A percentile compares a stretch with the other conserved stretches of the same genome.
These are phyloP conservation scores for Zelostemma sp. DNA, from an alignment of 1,140 invertebrate species.

Conservation along the genomic window DNA sequence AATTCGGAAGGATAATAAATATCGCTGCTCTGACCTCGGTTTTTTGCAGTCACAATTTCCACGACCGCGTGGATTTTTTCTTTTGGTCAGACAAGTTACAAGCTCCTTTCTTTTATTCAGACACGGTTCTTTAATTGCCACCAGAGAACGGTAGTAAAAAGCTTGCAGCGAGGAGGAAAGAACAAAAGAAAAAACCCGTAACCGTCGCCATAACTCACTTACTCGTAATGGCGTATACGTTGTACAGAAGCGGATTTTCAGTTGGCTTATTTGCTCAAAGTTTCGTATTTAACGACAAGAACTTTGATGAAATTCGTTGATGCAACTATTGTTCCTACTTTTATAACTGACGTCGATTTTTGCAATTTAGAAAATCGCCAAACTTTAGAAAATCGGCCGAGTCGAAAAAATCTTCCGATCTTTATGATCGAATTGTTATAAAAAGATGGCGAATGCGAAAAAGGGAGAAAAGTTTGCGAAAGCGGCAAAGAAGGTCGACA, in stretches of 20 bases:
- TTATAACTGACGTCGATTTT: no score
- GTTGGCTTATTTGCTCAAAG: conserved; percentile 7
- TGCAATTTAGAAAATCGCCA: no score
- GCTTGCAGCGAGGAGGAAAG: conserved; percentile 17
- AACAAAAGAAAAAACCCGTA: conserved; percentile 7
- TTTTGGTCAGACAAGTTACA: conserved; percentile 7
- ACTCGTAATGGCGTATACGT: conserved; percentile 10
- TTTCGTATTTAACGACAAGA: no score
- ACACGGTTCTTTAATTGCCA: conserved; percentile 47
- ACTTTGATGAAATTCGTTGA: neutral
- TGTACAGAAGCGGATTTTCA: conserved; percentile 2
- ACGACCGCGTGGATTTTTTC: conserved; percentile 1
- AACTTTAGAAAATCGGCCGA: conserved; percentile 1
- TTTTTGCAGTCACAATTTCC: neutral
- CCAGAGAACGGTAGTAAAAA: conserved; percentile 47
- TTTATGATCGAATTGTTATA: no score
- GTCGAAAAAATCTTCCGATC: conserved; percentile 11
- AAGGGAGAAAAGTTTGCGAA: conserved; percentile 31
- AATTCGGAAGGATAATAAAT: conserved; percentile 6
- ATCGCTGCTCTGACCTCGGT: neutral
- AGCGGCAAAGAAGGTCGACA: conserved; percentile 7
- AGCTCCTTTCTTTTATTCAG: conserved; percentile 44
- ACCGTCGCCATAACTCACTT: conserved; percentile 25
- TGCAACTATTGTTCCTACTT: no score
- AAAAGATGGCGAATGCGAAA: conserved; percentile 8